These are phyloP conservation scores for Sturnira hondurensis DNA, from an alignment of 2,113 vertebrate genomes.

Conservation along the genomic window DNA sequence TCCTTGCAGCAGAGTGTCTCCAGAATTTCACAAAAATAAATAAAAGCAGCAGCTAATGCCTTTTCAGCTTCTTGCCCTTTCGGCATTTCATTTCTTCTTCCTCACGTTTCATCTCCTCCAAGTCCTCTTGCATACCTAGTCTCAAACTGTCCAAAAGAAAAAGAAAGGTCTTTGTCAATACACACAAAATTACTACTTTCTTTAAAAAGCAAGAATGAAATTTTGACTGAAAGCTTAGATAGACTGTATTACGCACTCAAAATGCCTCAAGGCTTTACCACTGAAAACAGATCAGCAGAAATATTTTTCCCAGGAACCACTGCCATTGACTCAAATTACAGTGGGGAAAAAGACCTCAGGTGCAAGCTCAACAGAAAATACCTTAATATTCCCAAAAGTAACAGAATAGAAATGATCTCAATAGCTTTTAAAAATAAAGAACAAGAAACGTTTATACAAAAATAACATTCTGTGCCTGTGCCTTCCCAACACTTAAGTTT, in stretches of 20 bases:
- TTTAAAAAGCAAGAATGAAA: slow-evolving; percentile 37
- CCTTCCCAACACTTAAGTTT: not conserved
- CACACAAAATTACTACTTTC: not conserved
- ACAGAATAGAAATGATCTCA: not conserved
- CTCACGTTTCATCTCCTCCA: slow-evolving; percentile 90
- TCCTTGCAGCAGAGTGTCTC: slow-evolving; percentile 33
- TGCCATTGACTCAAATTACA: not conserved
- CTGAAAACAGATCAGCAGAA: not conserved
- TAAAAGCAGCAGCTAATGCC: slow-evolving; percentile 73
- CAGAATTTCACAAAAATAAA: slow-evolving; percentile 53
- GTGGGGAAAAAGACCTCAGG: not conserved
- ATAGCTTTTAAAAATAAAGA: slow-evolving; percentile 2
- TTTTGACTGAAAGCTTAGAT: not conserved
- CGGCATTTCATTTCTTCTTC: slow-evolving; percentile 87
- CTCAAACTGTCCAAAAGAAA: slow-evolving; percentile 82
- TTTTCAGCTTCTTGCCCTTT: slow-evolving; percentile 86
- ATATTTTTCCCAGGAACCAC: not conserved
- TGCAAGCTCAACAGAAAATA: not conserved
- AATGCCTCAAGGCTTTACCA: not conserved
- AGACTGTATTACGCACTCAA: not conserved
- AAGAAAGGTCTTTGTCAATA: not conserved
- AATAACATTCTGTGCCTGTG: not conserved
- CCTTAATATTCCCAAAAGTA: not conserved
- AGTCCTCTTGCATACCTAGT: slow-evolving; percentile 91
- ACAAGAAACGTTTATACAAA: not conserved